Percentiles rank a stretch among this genome's conserved stretches.
Conservation (phyloP, 2,888 invertebrate species). For the Alviniconcha strummeri region DNA sequence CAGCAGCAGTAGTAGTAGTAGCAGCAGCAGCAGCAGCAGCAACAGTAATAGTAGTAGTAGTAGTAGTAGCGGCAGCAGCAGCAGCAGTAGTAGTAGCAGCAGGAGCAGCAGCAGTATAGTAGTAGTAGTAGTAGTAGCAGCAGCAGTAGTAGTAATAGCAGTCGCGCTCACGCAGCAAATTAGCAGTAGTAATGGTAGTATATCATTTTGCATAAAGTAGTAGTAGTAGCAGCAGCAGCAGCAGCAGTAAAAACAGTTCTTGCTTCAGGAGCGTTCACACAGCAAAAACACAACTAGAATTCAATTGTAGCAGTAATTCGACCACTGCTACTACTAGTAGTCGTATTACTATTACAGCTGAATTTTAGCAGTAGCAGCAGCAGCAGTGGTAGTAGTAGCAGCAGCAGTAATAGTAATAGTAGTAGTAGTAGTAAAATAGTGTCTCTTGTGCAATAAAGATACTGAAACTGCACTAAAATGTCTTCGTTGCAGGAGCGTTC, state of each 20-base stretch:
- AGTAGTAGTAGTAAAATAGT: no score
- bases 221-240: not conserved
- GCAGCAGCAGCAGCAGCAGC: not conserved
- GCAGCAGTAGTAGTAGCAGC: not conserved
- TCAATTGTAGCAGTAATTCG: no score
- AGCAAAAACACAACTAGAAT: no score
- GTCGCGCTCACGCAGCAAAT: not conserved
- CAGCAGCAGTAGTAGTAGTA: not conserved
- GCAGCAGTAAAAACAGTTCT: not conserved
- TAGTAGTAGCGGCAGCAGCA: not conserved
- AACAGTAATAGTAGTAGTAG: conserved; percentile 3
- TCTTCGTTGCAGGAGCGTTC: no score
- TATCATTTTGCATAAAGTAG: not conserved
- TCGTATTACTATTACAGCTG: no score
- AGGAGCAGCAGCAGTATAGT: not conserved
- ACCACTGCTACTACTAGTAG: no score
- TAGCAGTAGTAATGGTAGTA: not conserved
- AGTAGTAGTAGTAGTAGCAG: not conserved
- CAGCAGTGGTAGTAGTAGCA: no score
- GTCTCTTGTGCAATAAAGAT: no score
- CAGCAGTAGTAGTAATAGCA: not conserved
- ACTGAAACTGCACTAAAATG: no score
- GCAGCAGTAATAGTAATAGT: no score
- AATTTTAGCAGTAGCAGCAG: no score
- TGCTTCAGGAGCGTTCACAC: no score